Conservation (phyloP, 2,113 vertebrate genomes). For the Caracal caracal region DNA sequence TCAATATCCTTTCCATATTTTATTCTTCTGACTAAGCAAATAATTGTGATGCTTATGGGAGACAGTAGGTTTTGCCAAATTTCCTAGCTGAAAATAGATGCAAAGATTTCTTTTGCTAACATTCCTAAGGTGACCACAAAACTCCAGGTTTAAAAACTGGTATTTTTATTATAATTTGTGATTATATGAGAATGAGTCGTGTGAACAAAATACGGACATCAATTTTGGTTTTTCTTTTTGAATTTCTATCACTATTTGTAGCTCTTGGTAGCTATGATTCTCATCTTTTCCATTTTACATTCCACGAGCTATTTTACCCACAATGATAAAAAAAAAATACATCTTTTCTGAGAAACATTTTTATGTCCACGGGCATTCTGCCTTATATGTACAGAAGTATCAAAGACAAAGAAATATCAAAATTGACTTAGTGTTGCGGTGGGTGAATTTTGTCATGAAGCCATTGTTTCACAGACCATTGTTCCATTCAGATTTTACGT, state of each 20-base stretch:
- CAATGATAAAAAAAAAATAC: neutral
- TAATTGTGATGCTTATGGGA: neutral
- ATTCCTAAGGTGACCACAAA: neutral
- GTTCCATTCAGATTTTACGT: neutral
- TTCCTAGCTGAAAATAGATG: constrained; percentile 43
- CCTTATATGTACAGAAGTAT: neutral
- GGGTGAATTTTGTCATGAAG: neutral
- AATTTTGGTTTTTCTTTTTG: constrained; percentile 18
- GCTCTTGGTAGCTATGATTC: neutral
- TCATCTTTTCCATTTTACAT: constrained; percentile 33
- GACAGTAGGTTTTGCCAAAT: neutral
- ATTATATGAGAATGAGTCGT: neutral
- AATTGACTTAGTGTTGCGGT: neutral
- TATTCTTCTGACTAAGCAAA: neutral
- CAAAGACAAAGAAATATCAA: neutral
- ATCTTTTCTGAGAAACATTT: constrained; percentile 5
- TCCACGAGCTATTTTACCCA: neutral
- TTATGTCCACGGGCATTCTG: neutral
- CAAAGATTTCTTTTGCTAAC: constrained; percentile 36
- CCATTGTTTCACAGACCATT: neutral
- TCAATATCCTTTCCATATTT: neutral
- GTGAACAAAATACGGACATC: neutral
- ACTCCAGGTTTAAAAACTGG: neutral
- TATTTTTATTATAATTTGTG: neutral
- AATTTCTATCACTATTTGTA: constrained; percentile 22